Base-by-base conservation (phyloP, 2,888 invertebrate genomes). In the Electrophaes corylata region DNA sequence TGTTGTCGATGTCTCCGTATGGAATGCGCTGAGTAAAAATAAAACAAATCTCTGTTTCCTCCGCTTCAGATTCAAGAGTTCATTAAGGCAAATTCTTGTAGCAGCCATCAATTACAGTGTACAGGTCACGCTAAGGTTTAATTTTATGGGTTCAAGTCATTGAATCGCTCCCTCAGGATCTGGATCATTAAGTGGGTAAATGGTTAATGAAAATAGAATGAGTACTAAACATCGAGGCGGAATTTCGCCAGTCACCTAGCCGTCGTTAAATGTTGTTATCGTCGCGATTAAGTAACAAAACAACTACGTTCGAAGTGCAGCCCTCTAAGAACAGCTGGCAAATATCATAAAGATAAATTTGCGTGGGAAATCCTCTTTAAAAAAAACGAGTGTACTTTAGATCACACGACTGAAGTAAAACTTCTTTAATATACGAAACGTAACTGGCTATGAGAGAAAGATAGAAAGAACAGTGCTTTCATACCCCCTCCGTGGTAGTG, bases 141-240 rank as follows among this genome's bases (percentile, higher is more conserved):
- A 87, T 87, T 90, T 89, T 86, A 89, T 79, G 84, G 81, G 78
- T 79, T 79, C 78, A 78, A 87, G 84, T 88, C 89, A 89, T 86
- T 82, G 88, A 88, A 84, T 87, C 80, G 86, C 86, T 88, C 88
- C 84, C 86, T 83, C 82, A 84, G 87, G 88, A 88, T 87, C 83
- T 84, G 86, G 87, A 89, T 88, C 91, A 91, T 91, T 91, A 91
- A 91, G 89, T 91, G 89, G 86, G 84, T 88, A 88, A 91, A 91
- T 89, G 91, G 89, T 89, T 91, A 91, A 91, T 91, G 91, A 91
- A 91, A 91, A 91, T 86, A 88, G 89, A 91, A 91, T 89, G 91
- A 91, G 90, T 83, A 91, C 91, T 91, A 91, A 91, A 91, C 90
- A 91, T 91, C 86, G 88, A 80, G 84, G 90, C 86, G 88, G 86